Base-by-base conservation (phyloP, 92 coral and sea anemone genomes). In the Montipora capitata region DNA sequence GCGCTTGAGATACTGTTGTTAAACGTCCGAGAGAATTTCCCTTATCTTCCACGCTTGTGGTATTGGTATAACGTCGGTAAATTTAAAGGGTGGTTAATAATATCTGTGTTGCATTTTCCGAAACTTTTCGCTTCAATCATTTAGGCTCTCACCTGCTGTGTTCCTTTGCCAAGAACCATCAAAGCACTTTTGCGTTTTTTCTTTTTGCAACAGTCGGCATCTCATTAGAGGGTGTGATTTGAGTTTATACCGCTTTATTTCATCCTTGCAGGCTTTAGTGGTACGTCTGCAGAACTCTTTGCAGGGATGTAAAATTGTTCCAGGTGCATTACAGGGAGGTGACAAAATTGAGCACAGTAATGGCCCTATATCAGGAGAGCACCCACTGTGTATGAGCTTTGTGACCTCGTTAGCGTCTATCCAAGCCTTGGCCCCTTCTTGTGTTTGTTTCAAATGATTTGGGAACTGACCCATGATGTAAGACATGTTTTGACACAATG, bases 281-380 rank as follows among this genome's bases (percentile, higher is more conserved):
- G 65, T 76, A 2, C 74, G 75, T 70, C 38, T 88, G 13, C 74
- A 80, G 66, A 59, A 54, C 72, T 4, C 88, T 57, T 89, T 85
- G 71, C 94, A 85, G 54, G 90, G 89, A 51, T 71, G 76, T 2
- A 69, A 69, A 45, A 44, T 68, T 17, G 20, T 41, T 59, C 41
- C 56, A 56, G 80, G 48, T 9, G 74, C 80, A 73, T 72, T 58
- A 80, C 94, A 91, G 6, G 94, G 88, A 67, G 94, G 94, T 20
- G 86, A 84, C 49, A 84, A 68, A 40, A 80, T 49, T 51, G 87
- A 85, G 43, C 94, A 91, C 17, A 91, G 70, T 52, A 86, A 80
- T 13, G 74, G 70, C 8, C 16, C 73, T 67, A 91, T 52, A 14
- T 54, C 49, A 16, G 91, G 71, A 3, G 94, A 91, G 76, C 94